A percentile compares a stretch with the other conserved stretches of the same genome.
phyloP scores from a whole-genome alignment of 2,888 invertebrate genomes.

The Alsophila aescularia region DNA sequence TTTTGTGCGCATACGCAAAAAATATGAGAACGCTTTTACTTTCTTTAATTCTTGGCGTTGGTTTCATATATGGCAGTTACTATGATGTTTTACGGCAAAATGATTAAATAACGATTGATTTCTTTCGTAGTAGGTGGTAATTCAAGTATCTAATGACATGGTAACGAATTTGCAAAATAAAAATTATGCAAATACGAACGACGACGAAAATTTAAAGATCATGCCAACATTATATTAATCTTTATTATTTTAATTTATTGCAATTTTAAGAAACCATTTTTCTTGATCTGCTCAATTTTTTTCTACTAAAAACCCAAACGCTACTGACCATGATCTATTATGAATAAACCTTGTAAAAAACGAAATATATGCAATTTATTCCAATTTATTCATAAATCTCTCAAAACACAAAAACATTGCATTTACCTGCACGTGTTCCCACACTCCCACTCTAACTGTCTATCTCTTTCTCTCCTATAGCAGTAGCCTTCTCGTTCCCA shows the following conservation, averaged over 20 bases:
- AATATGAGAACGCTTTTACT: constrained; percentile 74
- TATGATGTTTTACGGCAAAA: neutral
- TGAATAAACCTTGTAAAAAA: neutral
- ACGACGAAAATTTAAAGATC: too few relatives aligned
- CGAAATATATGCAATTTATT: constrained; percentile 13
- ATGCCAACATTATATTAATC: too few relatives aligned
- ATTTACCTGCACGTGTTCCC: constrained; percentile 78
- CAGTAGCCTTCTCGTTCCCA: constrained; percentile 41
- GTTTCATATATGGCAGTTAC: neutral
- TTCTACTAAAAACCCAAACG: neutral
- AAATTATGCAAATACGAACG: too few relatives aligned
- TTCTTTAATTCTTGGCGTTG: constrained; percentile 52
- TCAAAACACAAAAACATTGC: constrained; percentile 34
- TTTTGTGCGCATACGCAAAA: constrained; percentile 47
- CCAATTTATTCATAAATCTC: constrained; percentile 20
- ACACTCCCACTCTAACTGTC: constrained; percentile 59
- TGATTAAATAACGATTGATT: neutral
- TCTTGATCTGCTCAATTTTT: too few relatives aligned
- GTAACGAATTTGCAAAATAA: too few relatives aligned
- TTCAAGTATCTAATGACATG: too few relatives aligned
- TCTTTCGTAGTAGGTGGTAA: too few relatives aligned
- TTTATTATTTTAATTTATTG: too few relatives aligned
- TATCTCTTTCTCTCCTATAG: constrained; percentile 48
- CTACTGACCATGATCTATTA: constrained; percentile 3
- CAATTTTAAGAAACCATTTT: too few relatives aligned